These are phyloP conservation scores for Neocrepidodera transversa DNA, from an alignment of 2,888 invertebrate genomes.

Conservation along the genomic window DNA sequence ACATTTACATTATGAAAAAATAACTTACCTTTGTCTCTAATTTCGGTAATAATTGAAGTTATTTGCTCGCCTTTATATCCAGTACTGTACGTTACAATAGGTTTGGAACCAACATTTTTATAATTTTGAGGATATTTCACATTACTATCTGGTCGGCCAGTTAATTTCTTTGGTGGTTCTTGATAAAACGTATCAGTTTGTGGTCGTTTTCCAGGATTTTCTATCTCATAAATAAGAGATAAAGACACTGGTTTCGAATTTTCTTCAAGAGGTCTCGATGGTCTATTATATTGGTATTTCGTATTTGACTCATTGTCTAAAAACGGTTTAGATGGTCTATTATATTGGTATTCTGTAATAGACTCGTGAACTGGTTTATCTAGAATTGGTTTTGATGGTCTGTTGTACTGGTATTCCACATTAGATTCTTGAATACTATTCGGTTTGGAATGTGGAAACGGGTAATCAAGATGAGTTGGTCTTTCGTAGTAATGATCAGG, in stretches of 20 bases:
- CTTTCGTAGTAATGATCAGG: slow-evolving; percentile 42
- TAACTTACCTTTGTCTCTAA: slow-evolving; percentile 51
- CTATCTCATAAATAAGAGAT: slow-evolving; percentile 10
- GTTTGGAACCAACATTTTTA: slow-evolving; percentile 30
- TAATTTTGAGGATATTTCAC: slow-evolving; percentile 23
- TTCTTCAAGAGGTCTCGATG: not conserved
- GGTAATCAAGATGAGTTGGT: slow-evolving; percentile 35
- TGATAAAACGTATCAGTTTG: not conserved
- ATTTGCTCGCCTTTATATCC: slow-evolving; percentile 55
- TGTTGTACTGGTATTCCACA: slow-evolving; percentile 12
- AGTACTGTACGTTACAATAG: slow-evolving; percentile 50
- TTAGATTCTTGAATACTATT: not conserved
- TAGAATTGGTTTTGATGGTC: not conserved
- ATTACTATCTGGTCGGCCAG: not conserved
- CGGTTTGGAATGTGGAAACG: slow-evolving; percentile 20
- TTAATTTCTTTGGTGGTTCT: slow-evolving; percentile 20
- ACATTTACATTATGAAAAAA: not conserved
- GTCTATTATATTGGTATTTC: slow-evolving; percentile 8
- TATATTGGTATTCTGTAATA: not conserved
- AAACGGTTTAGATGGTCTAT: slow-evolving; percentile 4
- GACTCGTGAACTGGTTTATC: slow-evolving; percentile 6
- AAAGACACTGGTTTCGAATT: slow-evolving; percentile 3
- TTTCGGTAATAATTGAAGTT: slow-evolving; percentile 56
- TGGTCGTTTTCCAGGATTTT: slow-evolving; percentile 1
- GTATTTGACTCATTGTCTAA: not conserved